Evolutionary conservation across 2,797 vertebrate species (phyloP), one percentile per base, ranked within the genome.

Genomic region (Semaprochilodus insignis): DNA sequence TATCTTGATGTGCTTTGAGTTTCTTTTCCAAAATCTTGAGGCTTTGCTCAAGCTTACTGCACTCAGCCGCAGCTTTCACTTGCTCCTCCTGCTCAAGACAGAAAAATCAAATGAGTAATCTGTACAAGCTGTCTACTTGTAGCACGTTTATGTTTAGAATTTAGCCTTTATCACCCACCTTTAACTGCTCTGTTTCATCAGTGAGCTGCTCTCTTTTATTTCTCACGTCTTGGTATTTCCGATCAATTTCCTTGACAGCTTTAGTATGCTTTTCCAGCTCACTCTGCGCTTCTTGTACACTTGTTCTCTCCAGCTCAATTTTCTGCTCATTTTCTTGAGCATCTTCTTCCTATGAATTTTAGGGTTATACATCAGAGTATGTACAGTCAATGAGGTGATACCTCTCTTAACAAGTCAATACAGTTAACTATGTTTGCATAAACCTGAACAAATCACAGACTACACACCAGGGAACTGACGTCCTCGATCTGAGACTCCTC

Each of bases 401-500:
- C 11, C 1, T 6, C 36, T 6, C 17, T 44, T 10, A 10, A 1
- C 6, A 66, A 19, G 8, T 40, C n/a, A 82, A 54, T 55, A 44
- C 6, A n/a, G 51, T 1, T 2, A 17, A 60, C 59, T 27, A 52
- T 55, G 48, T 54, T 51, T 25, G 44, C 6, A 55, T 21, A 21
- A 17, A 16, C 25, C 25, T 51, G 13, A 8, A 31, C 5, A 40
- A 78, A 52, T 19, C 2, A 79, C 25, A 65, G 15, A 44, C 16
- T 59, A 27, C 79, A 87, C 60, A 90, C 89, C 88, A 90, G 60
- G 8, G 88, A 86, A 76, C 79, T 88, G 77, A 89, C 81, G 48
- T 89, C 89, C 57, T 88, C 88, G 14, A 52, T 55, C 69, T 88
- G 88, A 7, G 82, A 57, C 60, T 90, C 89, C 65, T 89, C 89